A percentile compares a stretch with the other conserved stretches of the same genome.
Conservation (phyloP, 1,140 invertebrate species). For the Atta cephalotes region DNA sequence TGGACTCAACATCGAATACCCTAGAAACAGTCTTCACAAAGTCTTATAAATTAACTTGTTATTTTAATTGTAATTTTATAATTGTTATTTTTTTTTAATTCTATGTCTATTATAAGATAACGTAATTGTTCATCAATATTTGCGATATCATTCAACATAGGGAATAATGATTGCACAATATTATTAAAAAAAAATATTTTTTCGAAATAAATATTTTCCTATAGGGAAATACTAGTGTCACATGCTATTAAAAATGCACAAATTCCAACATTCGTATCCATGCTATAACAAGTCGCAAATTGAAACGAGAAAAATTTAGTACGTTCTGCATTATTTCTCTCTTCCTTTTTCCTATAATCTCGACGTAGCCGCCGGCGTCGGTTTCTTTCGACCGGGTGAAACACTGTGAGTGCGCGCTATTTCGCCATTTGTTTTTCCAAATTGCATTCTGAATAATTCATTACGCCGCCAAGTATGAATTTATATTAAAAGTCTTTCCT, state of each 20-base stretch:
- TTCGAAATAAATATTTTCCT: too few relatives aligned
- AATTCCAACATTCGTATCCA: slow-evolving; percentile 28
- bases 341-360: slow-evolving; percentile 57
- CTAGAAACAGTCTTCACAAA: too few relatives aligned
- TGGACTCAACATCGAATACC: too few relatives aligned
- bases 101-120: neutral
- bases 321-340: slow-evolving; percentile 49
- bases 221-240: neutral
- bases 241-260: slow-evolving; percentile 19
- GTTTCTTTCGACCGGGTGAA: slow-evolving; percentile 34
- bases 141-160: neutral
- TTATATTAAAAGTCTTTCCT: slow-evolving; percentile 76
- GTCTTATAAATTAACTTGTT: too few relatives aligned
- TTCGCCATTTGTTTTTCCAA: slow-evolving; percentile 76
- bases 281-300: slow-evolving; percentile 55
- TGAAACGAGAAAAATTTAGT: slow-evolving; percentile 59
- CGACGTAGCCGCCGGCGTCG: slow-evolving; percentile 33
- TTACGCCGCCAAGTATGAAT: slow-evolving; percentile 72
- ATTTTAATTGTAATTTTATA: too few relatives aligned
- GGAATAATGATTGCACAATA: too few relatives aligned
- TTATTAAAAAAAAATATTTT: too few relatives aligned
- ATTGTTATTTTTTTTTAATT: neutral
- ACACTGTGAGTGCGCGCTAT: slow-evolving; percentile 18
- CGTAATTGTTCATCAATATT: neutral
- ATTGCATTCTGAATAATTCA: slow-evolving; percentile 79